These are phyloP conservation scores for Melanostoma mellinum DNA, from an alignment of 2,888 invertebrate species.

Conservation along the genomic window DNA sequence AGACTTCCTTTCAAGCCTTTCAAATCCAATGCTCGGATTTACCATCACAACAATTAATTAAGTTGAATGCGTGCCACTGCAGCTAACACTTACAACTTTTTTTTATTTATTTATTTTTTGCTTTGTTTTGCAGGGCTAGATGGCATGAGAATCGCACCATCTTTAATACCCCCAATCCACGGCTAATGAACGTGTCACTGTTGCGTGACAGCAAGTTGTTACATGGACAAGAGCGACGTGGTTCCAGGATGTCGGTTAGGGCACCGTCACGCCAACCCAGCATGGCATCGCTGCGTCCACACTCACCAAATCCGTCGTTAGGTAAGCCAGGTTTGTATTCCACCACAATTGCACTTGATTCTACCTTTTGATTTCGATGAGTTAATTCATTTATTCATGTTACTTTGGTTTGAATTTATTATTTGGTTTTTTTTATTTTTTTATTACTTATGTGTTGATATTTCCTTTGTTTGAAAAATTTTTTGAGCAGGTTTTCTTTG, in stretches of 20 bases:
- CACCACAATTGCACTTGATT: constrained; percentile 74
- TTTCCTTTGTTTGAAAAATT: neutral
- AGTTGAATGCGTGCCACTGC: neutral
- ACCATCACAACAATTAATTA: neutral
- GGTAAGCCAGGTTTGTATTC: constrained; percentile 83
- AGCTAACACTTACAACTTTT: constrained; percentile 15
- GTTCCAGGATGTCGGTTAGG: constrained; percentile 90
- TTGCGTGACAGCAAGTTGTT: constrained; percentile 91
- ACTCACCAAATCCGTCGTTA: constrained; percentile 85
- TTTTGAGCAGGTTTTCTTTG: no score
- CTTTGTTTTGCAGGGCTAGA: constrained; percentile 87
- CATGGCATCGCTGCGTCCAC: constrained; percentile 91
- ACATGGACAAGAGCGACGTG: constrained; percentile 89
- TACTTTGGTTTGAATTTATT: constrained; percentile 28
- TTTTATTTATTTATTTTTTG: neutral
- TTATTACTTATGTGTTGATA: constrained; percentile 34
- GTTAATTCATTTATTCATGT: constrained; percentile 42
- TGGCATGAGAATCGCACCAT: constrained; percentile 96
- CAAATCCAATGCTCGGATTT: neutral
- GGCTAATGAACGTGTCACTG: constrained; percentile 95
- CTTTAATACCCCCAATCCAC: constrained; percentile 96
- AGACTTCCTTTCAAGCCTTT: neutral
- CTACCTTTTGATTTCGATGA: constrained; percentile 30
- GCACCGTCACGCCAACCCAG: constrained; percentile 93
- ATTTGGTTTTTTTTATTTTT: constrained; percentile 26